A percentile compares a stretch with the other conserved stretches of the same genome.
These are phyloP conservation scores for Sycophaga agraensis DNA, from an alignment of 1,140 invertebrate species.

Conservation along the genomic window DNA sequence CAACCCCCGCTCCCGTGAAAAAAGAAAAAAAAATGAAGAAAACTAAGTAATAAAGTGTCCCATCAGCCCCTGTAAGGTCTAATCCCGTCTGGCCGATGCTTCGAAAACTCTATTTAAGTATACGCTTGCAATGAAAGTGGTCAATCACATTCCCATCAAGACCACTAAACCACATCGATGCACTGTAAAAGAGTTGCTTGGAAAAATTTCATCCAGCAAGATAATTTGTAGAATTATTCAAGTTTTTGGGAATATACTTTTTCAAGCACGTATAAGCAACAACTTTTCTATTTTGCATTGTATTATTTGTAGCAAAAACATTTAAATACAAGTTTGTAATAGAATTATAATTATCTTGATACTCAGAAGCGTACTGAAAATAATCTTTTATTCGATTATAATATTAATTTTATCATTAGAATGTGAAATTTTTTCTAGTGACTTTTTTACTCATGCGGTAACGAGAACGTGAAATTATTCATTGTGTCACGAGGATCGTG, in stretches of 20 bases:
- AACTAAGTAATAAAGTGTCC: conserved; percentile 1
- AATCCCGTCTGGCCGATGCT: conserved; percentile 14
- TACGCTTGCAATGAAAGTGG: conserved; percentile 20
- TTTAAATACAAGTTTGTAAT: too few relatives aligned
- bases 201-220: conserved; percentile 18
- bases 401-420: too few relatives aligned
- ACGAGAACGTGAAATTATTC: conserved; percentile 17
- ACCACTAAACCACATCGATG: conserved; percentile 8
- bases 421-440: background rate
- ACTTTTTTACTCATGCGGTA: background rate
- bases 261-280: too few relatives aligned
- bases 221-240: too few relatives aligned
- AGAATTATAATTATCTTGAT: too few relatives aligned
- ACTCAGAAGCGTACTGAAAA: too few relatives aligned
- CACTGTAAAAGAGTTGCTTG: conserved; percentile 8
- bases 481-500: conserved; percentile 10
- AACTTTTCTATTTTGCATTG: too few relatives aligned
- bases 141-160: conserved; percentile 15
- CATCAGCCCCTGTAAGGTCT: background rate
- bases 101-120: conserved; percentile 18
- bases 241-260: too few relatives aligned
- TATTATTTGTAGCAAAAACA: too few relatives aligned
- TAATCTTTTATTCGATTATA: too few relatives aligned
- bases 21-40: conserved; percentile 2
- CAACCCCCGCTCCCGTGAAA: background rate